Conservation (phyloP, 2,888 invertebrate species). For the Pandemis heparana region DNA sequence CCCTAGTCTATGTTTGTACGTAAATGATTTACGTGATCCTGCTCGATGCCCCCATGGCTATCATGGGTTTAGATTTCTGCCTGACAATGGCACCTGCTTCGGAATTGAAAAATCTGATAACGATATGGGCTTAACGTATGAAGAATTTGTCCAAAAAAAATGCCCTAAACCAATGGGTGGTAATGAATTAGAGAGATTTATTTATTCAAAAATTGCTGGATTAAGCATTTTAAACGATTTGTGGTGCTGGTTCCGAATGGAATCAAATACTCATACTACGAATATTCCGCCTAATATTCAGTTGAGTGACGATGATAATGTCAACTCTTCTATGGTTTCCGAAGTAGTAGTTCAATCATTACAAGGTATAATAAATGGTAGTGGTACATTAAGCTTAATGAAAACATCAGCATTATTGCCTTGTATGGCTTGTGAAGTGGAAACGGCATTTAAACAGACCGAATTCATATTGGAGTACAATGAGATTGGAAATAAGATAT, state of each 20-base stretch:
- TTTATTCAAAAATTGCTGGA: conserved; percentile 69
- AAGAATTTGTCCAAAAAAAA: conserved; percentile 59
- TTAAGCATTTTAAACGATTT: conserved; percentile 53
- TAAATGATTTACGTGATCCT: conserved; percentile 67
- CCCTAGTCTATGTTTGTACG: conserved; percentile 75
- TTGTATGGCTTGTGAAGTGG: conserved; percentile 76
- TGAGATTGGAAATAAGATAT: conserved; percentile 62
- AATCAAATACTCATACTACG: conserved; percentile 13
- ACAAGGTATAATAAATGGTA: conserved; percentile 66
- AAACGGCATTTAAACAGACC: conserved; percentile 62
- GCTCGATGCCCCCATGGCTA: conserved; percentile 73
- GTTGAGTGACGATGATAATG: background rate
- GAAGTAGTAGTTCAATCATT: conserved; percentile 41
- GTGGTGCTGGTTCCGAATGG: conserved; percentile 73
- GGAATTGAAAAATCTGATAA: conserved; percentile 66
- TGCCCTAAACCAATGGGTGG: conserved; percentile 67
- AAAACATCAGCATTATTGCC: conserved; percentile 54
- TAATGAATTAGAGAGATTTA: conserved; percentile 60
- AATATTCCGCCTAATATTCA: background rate
- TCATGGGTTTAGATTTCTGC: conserved; percentile 67
- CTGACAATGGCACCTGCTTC: conserved; percentile 68
- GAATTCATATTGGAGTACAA: conserved; percentile 71
- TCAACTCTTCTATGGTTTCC: background rate
- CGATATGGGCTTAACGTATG: conserved; percentile 57
- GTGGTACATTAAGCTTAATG: conserved; percentile 61